Base-by-base conservation (phyloP, 2,797 vertebrate species). In the Pangasius mekongensis region DNA sequence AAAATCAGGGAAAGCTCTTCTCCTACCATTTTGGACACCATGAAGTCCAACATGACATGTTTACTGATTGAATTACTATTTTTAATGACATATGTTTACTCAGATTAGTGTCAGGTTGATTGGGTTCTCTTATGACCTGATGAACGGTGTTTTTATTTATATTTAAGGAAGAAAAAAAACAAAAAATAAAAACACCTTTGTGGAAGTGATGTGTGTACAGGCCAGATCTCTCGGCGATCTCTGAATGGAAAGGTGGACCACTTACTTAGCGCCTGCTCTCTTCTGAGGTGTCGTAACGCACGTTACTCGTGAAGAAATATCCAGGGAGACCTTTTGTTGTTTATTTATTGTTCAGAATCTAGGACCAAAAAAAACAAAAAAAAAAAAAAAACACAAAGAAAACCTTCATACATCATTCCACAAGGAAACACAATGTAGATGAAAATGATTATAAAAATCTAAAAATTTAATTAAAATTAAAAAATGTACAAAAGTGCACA, bases 221-320 rank as follows among this genome's bases (percentile, higher is more conserved):
- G 36, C 60, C 58, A 47, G 24, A 16, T 83, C 81, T 64, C n/a
- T 36, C n/a, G 24, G 20, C 36, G 64, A 71, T 33, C 77, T 20
- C 47, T 47, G 8, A 58, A 20, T 7, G 24, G 9, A 52, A 80
- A 33, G 18, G 2, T 22, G 77, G 54, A 11, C 2, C 89, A 69
- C 90, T 93, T 92, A 94, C 92, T 90, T 93, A 90, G 27, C 85
- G 87, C 71, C 88, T 92, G 87, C 89, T 92, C 86, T 91, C 91
- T 90, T 24, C 66, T 90, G 87, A 22, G 89, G 90, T 86, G 86
- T 92, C 91, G 91, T 90, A 89, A 89, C 84, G 83, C 80, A 86
- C 77, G 71, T 83, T 89, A 89, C 85, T 85, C 43, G 64, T 86
- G 49, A 83, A 83, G 88, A 88, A 90, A 88, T 89, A 88, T 87